Evolutionary conservation across 1,140 invertebrate genomes (phyloP), one percentile per base, ranked within the genome.

Genomic region (Heliothis subflexa): DNA sequence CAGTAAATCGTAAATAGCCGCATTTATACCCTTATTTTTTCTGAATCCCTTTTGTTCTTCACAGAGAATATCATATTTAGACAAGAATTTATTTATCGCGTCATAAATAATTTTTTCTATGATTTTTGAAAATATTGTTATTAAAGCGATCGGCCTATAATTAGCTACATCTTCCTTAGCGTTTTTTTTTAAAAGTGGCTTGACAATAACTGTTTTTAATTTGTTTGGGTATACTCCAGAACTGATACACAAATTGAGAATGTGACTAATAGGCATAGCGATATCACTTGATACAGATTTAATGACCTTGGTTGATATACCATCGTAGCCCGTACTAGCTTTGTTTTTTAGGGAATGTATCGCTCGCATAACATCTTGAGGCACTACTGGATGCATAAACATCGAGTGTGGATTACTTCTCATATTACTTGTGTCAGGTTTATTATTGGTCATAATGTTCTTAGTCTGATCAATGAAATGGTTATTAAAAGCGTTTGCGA

Each of bases 11-110:
- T 33, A 66, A 7, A 66, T 21, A 7, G 62, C 62, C 62, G 18
- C 18, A n/a, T 66, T 66, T 21, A 66, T 66, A 40, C 25, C 25
- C 25, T 62, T 62, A 9, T 40, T 14, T 62, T 61, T 45, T 33
- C 57, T 61, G 25, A 61, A 61, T 12, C 54, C 54, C 16, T 21
- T 55, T 21, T 55, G 54, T 21, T 59, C 1, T 4, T 10, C 21
- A 28, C 55, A 12, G 1, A 59, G 3, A 16, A 59, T 59, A 12
- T 59, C 5, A 59, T 59, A 12, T 59, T 59, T 59, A 0, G 21
- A 18, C 11, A 59, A 5, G 18, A 59, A 59, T 0, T 59, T 50
- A 50, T 50, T 50, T 59, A 59, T 59, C n/a, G 55, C 5, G 4
- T 59, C 21, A 28, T 59, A 59, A 18, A 59, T 11, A 13, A 59